Base-by-base conservation (phyloP, 2,797 vertebrate species). In the Aphelocoma californica region DNA sequence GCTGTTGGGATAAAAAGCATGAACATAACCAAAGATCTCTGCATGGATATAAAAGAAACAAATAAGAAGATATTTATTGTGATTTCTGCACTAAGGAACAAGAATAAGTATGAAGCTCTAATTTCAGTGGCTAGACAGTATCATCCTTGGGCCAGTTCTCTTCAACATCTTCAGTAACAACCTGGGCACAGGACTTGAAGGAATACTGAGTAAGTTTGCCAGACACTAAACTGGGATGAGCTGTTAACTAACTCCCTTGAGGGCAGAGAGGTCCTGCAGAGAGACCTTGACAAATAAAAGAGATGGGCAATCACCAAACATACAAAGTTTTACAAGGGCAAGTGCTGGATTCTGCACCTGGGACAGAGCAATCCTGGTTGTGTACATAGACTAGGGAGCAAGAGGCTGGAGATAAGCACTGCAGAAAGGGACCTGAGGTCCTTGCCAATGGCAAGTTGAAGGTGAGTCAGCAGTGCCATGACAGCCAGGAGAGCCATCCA, bases 11-110 rank as follows among this genome's bases (percentile, higher is more conserved):
- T 94, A 44, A 69, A 81, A 94, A 88, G 53, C 58, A 77, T 75
- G 47, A 65, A 42, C 64, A 85, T 81, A 96, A 91, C 57, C 84
- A 65, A 93, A 93, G 75, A 70, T 88, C 25, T 91, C 61, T 67
- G 32, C 57, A 57, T 38, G 60, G 15, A n/a, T 91, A 87, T 89
- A 73, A 95, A 97, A 86, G 34, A 62, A 92, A 88, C 24, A 8
- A 97, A 90, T 82, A 94, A 93, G n/a, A 90, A 92, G 36, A 87
- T 24, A 38, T 70, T 96, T 96, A 62, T 56, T 81, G 4, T 45
- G 29, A 57, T 75, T 51, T 86, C 81, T 88, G 71, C 50, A 47
- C 32, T 42, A 90, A 60, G 48, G 92, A 92, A 85, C 19, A 73
- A 60, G 13, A 73, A 14, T 19, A 48, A 28, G 10, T 51, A 56